Base-by-base conservation (phyloP, 2,113 vertebrate genomes). In the Pseudopodoces humilis region DNA sequence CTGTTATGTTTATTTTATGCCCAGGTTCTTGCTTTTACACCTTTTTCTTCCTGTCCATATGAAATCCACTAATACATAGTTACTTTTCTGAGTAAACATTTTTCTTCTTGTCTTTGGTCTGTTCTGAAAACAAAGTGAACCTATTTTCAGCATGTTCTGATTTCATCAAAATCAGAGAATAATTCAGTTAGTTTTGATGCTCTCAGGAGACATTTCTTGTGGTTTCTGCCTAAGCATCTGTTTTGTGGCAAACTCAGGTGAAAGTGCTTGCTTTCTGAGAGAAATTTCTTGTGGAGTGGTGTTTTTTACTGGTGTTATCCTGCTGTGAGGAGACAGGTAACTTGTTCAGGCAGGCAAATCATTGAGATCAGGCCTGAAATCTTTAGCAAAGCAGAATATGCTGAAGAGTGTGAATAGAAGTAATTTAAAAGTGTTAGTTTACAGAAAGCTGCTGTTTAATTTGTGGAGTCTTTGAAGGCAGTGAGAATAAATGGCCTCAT, bases 351-450 rank as follows among this genome's bases (percentile, higher is more conserved):
- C 88, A 95, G 52, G 71, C 44, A 94, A 80, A 88, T 39, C 18
- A 71, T 37, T 88, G 75, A 95, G 52, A 80, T 72, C 33, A 81
- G 7, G 60, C 46, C 41, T 52, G 52, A 91, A 94, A 72, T 44
- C 9, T 86, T 93, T 49, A 94, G 56, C 21, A 91, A 92, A 78
- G 15, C 18, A 79, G 77, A 90, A 92, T 59, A 85, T 81, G 21
- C 17, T 83, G 63, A 39, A 31, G 86, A 92, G 84, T 94, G 83
- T 88, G 90, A 94, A 83, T 4, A 83, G 47, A 96, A 95, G 68
- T 71, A 95, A 97, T 96, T 92, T 87, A 13, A 60, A 97, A 81
- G 94, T 92, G 89, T 85, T 91, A 70, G 71, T 62, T 85, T 95
- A 80, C 46, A 77, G 82, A 91, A 88, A 74, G n/a, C 13, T 87